Base-by-base conservation (phyloP, 2,888 invertebrate species). In the Tinea pellionella region DNA sequence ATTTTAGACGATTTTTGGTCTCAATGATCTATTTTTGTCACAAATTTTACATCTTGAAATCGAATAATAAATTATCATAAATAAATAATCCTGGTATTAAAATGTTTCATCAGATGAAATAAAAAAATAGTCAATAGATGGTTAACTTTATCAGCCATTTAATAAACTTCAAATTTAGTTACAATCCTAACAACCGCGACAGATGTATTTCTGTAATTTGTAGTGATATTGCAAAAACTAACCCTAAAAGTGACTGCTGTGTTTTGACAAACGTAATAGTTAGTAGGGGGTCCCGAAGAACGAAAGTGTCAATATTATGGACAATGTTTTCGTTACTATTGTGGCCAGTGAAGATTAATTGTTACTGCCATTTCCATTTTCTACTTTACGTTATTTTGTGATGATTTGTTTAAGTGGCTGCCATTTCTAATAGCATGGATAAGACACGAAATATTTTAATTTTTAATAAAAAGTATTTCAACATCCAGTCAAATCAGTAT, bases 301-400 rank as follows among this genome's bases (percentile, higher is more conserved):
- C 69, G 67, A 83, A 84, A 78, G 78, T 79, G 83, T 86, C 84
- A 86, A 86, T 86, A 81, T 81, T 84, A 73, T 80, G 83, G 77
- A 86, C 83, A 85, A 80, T 80, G 74, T 80, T 80, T 74, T 78
- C 78, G 77, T 73, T 73, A 74, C 74, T 69, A 78, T 85, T 87
- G 84, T 87, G 85, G 80, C 68, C 65, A 64, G 74, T 63, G 72
- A 77, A 82, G 85, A 87, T 86, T 80, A 86, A 87, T 86, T 78
- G 77, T 77, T 75, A 65, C 74, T 66, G 73, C 75, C 65, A 68
- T 57, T 78, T 79, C 73, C 79, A 82, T 85, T n/a, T n/a, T n/a
- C n/a, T n/a, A n/a, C n/a, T 24, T 24, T 24, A 24, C 3, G 24
- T 24, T 24, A 24, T 24, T 24, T 85, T 84, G 83, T 85, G 74